Evolutionary conservation across 2,888 invertebrate species (phyloP).

Genomic region (Unio pictorum): DNA sequence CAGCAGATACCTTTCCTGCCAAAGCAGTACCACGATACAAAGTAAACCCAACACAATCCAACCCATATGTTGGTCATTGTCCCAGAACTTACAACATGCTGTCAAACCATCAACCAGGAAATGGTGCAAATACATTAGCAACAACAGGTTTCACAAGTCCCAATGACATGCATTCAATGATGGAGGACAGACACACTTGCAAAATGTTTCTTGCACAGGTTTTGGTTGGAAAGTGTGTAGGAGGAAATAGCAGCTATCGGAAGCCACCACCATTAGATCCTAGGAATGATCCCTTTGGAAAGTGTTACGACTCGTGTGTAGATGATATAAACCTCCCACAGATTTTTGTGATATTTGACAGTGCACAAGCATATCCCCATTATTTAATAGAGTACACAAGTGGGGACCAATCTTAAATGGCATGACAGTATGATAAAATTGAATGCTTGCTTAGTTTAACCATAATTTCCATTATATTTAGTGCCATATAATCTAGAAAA

Average conservation of each 20-base stretch:
- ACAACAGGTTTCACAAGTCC: not conserved
- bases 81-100: not conserved
- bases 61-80: not conserved
- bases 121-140: not conserved
- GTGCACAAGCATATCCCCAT: conserved; percentile 66
- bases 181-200: conserved; percentile 21
- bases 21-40: no score
- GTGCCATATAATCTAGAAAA: no score
- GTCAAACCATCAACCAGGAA: no score
- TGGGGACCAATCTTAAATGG: not conserved
- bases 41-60: no score
- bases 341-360: conserved; percentile 68
- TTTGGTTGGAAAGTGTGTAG: conserved; percentile 61
- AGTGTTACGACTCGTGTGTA: conserved; percentile 66
- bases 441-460: no score
- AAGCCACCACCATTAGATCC: conserved; percentile 60
- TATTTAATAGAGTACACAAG: conserved; percentile 63
- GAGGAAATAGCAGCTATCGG: conserved; percentile 52
- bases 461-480: no score
- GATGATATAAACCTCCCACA: conserved; percentile 60
- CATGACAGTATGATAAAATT: no score
- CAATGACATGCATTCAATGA: conserved; percentile 1
- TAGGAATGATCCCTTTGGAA: conserved; percentile 56
- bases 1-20: no score
- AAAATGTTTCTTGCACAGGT: conserved; percentile 65